These are phyloP conservation scores for Malurus cyaneus DNA, from an alignment of 2,113 vertebrate genomes.

Conservation along the genomic window DNA sequence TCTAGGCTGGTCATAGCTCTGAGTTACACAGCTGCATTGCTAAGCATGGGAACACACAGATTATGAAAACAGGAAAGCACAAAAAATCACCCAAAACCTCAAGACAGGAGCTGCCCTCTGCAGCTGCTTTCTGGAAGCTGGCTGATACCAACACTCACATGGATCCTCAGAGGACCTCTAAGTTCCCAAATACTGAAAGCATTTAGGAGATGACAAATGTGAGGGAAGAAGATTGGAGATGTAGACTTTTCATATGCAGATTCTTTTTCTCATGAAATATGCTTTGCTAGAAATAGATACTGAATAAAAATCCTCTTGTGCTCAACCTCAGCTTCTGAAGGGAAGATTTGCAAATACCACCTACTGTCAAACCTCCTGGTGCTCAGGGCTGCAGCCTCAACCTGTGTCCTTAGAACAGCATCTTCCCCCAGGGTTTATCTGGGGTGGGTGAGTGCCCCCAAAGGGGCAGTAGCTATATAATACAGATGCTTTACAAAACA, in stretches of 20 bases:
- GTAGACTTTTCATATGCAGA: neutral
- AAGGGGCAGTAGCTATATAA: neutral
- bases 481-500: neutral
- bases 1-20: neutral
- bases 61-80: neutral
- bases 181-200: neutral
- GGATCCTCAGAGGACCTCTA: neutral
- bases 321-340: neutral
- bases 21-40: neutral
- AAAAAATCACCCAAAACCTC: neutral
- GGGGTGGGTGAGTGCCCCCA: neutral
- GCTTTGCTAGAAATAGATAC: neutral
- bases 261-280: neutral
- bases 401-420: neutral
- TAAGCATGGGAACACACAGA: neutral
- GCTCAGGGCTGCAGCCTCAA: neutral
- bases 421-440: neutral
- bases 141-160: neutral
- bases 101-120: neutral
- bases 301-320: neutral
- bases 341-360: neutral
- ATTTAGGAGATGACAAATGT: neutral
- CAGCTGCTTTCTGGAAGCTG: neutral
- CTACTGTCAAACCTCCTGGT: neutral
- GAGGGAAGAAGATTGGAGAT: neutral